Percentiles rank a stretch among this genome's conserved stretches.
These are phyloP conservation scores for Emydocephalus ijimae DNA, from an alignment of 2,113 vertebrate species.

Conservation along the genomic window DNA sequence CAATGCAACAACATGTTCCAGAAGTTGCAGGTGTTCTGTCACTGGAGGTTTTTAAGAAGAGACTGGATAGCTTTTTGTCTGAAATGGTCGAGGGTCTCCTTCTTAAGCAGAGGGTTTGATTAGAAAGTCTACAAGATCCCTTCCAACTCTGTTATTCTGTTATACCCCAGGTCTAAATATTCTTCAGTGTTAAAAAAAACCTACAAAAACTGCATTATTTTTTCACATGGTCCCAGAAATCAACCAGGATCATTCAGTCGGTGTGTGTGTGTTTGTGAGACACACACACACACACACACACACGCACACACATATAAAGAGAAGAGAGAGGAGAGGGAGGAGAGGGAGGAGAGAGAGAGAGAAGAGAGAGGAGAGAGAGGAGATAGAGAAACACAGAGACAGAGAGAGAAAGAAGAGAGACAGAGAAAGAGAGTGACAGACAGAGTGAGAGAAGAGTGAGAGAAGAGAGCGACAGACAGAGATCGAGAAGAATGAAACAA, in stretches of 20 bases:
- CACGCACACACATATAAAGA: too few species aligned
- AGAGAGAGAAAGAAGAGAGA: too few species aligned
- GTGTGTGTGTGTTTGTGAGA: too few species aligned
- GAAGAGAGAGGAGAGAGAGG: too few species aligned
- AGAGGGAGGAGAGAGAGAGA: too few species aligned
- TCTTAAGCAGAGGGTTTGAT: background rate
- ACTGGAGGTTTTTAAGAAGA: background rate
- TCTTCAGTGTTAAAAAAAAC: background rate
- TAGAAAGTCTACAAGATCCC: background rate
- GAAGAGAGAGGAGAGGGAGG: too few species aligned
- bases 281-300: too few species aligned
- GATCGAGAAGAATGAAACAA: too few species aligned
- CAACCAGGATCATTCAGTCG: background rate
- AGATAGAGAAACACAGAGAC: too few species aligned
- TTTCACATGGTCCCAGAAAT: background rate
- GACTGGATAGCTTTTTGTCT: background rate
- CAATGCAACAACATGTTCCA: background rate
- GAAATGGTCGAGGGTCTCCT: background rate
- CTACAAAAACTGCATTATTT: background rate
- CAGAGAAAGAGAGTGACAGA: too few species aligned
- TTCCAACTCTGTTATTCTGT: background rate
- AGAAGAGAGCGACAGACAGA: too few species aligned
- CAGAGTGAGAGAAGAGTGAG: too few species aligned
- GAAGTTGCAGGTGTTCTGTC: background rate
- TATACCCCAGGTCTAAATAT: background rate